Evolutionary conservation across 2,888 invertebrate genomes (phyloP), one percentile per base, ranked within the genome.

Genomic region (Boloria selene): DNA sequence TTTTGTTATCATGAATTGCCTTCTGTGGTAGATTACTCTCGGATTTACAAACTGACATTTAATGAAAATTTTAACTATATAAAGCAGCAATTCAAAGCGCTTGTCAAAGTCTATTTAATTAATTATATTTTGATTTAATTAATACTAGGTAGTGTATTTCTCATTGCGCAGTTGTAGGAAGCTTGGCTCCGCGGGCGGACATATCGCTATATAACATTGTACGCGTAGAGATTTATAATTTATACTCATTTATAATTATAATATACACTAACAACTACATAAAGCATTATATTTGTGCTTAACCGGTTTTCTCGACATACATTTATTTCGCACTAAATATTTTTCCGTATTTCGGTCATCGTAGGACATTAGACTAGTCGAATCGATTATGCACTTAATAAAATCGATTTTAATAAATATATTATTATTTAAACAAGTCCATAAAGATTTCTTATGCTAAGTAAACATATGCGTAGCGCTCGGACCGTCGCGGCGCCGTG

Each of bases 241-340:
- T 61, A 69, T 62, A 75, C 76, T 75, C 75, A 74, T 74, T 74
- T 73, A 72, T 73, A 77, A 77, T 73, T 75, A 78, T 83, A 83
- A 80, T 73, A 80, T 50, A 85, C 81, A 84, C 84, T 87, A 89
- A 85, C 79, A 45, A 55, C 86, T 89, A 90, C 85, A 85, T 88
- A 87, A 90, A 90, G 90, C 90, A 63, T 67, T 60, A 60, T 47
- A 86, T 87, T 87, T 85, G 86, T 87, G 88, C 85, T 64, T 58
- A 59, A 76, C 78, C 75, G 78, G 77, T 74, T 77, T 73, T 72
- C 72, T 58, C 44, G 26, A 64, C 51, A 51, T 52, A 64, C 51
- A 51, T 52, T 58, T 51, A 45, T 44, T 44, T 49, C 49, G 62
- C 59, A 59, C 63, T 14, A 63, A 63, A 58, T 62, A 31, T 50